Base-by-base conservation (phyloP, 2,113 vertebrate genomes). In the Apteryx mantelli region DNA sequence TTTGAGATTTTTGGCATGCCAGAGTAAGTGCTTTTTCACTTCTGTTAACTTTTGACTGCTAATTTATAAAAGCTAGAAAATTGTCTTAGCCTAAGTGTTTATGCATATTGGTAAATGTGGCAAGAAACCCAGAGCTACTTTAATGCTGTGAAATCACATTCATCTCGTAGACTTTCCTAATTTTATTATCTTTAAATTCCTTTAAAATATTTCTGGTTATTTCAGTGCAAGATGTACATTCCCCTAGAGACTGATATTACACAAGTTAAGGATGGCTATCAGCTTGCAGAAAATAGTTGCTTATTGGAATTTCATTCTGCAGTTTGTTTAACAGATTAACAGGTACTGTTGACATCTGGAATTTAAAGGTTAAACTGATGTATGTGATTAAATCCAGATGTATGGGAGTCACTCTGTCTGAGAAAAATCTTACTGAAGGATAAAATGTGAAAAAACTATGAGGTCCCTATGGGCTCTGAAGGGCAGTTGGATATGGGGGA, bases 291-390 rank as follows among this genome's bases (percentile, higher is more conserved):
- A 88, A 74, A 65, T 74, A 86, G 63, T 92, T 89, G 68, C 86
- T 77, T 0, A 3, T 74, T 95, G 89, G 87, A 88, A 91, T 95
- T 94, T 94, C 63, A 42, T 89, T 85, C 89, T 84, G 94, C 75
- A 91, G 58, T 94, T 73, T 91, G 53, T 94, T 74, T 91, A 92
- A 82, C 92, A 94, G 82, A 95, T 96, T 94, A 95, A 86, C 95
- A 95, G 95, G 96, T 96, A 95, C 85, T 83, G 89, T 46, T 97
- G 93, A 91, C 93, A 94, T 95, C 79, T 96, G 91, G 93, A 89
- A 96, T 92, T 48, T 93, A 91, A 92, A 93, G 86, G 76, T 90
- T 95, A 91, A 88, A 74, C 70, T 88, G 76, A 89, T 91, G 61
- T 34, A 25, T 65, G 17, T 92, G 92, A 96, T 96, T 87, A 86